phyloP scores from a whole-genome alignment of 1,140 invertebrate genomes.

The Aphaenogaster ashmeadi region DNA sequence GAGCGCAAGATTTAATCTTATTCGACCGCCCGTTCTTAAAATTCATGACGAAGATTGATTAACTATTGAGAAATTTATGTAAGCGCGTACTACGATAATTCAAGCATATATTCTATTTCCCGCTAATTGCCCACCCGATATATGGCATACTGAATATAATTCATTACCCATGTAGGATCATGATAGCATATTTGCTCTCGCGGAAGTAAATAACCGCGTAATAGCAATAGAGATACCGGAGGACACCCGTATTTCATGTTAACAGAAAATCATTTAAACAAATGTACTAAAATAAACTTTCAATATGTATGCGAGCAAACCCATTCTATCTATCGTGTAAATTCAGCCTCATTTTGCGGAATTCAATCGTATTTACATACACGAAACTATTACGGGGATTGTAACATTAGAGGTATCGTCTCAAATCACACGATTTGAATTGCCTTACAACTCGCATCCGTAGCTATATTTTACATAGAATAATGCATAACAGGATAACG shows the following conservation, averaged over 20 bases:
- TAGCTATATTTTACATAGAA: not conserved
- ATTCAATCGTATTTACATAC: not conserved
- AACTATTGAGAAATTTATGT: not conserved
- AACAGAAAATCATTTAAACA: conserved; percentile 29
- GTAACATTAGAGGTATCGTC: not conserved
- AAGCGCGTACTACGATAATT: not conserved
- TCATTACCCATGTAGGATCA: not conserved
- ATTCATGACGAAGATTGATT: not conserved
- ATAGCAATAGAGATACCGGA: conserved; percentile 5
- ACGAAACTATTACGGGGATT: not conserved
- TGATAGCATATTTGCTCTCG: not conserved
- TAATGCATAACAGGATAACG: not conserved
- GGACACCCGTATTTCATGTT: conserved; percentile 9
- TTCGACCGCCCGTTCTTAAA: conserved; percentile 2
- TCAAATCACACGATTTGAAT: conserved; percentile 11
- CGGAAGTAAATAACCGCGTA: conserved; percentile 20
- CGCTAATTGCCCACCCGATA: not conserved
- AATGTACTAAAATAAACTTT: conserved; percentile 30
- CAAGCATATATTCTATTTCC: not conserved
- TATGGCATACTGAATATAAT: not conserved
- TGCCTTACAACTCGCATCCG: not conserved
- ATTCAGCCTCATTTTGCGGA: not conserved
- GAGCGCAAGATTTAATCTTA: not conserved
- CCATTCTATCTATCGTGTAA: conserved; percentile 12
- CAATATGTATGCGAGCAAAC: conserved; percentile 14